These are phyloP conservation scores for Amphipyra berbera DNA, from an alignment of 2,888 invertebrate species.

Conservation along the genomic window DNA sequence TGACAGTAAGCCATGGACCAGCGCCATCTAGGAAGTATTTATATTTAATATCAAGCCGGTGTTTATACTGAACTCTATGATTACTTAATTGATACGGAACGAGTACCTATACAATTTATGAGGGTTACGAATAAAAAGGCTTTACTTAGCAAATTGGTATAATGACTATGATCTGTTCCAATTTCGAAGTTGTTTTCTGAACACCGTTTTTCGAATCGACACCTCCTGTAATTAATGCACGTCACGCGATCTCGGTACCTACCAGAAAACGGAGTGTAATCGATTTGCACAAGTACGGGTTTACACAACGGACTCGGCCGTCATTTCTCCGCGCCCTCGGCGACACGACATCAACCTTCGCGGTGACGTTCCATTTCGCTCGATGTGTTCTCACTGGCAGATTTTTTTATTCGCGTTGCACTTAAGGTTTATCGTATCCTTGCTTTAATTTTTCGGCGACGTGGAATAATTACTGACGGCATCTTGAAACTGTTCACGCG, in stretches of 20 bases:
- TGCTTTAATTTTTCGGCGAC: constrained; percentile 83
- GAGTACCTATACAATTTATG: constrained; percentile 46
- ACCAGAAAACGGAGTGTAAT: constrained; percentile 83
- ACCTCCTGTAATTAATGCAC: constrained; percentile 85
- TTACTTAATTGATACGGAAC: constrained; percentile 52
- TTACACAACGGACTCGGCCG: constrained; percentile 73
- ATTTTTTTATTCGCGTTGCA: constrained; percentile 76
- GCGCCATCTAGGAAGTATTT: constrained; percentile 44
- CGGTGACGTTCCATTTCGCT: constrained; percentile 80
- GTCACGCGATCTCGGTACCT: constrained; percentile 83
- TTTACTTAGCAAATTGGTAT: constrained; percentile 73
- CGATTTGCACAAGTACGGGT: constrained; percentile 82
- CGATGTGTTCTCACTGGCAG: constrained; percentile 72
- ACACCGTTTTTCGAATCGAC: constrained; percentile 86
- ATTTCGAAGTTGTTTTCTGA: constrained; percentile 76
- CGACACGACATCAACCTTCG: constrained; percentile 75
- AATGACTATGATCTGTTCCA: constrained; percentile 84
- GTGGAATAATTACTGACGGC: constrained; percentile 83
- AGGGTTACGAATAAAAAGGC: constrained; percentile 57
- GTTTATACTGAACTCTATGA: constrained; percentile 48
- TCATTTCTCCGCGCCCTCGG: constrained; percentile 78
- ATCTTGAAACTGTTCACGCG: constrained; percentile 77
- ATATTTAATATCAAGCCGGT: constrained; percentile 25
- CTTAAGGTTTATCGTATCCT: constrained; percentile 79
- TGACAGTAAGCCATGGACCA: constrained; percentile 22